Evolutionary conservation across 2,113 vertebrate genomes (phyloP).

Genomic region (Monarcha castaneiventris): DNA sequence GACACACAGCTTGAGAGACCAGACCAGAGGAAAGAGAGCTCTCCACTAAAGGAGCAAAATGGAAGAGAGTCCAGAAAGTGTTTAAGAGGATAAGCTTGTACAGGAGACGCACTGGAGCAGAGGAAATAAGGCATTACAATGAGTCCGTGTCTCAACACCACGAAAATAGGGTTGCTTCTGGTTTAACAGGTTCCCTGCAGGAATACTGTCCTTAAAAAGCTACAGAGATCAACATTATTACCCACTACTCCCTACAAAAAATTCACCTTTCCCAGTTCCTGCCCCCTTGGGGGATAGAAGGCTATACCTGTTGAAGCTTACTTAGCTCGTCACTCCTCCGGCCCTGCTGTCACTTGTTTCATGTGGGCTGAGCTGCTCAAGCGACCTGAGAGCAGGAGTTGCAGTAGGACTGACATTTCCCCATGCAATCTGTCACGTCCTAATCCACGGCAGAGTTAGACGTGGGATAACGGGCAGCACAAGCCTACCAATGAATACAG

Average conservation of each 20-base stretch:
- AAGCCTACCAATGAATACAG: background rate
- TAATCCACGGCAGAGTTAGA: constrained; percentile 20
- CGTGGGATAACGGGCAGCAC: background rate
- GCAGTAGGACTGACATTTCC: background rate
- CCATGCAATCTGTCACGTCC: constrained; percentile 13
- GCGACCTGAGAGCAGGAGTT: background rate
- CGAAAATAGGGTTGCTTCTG: background rate
- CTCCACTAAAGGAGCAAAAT: background rate
- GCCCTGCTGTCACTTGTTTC: background rate
- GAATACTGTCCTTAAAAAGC: background rate
- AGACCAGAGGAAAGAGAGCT: background rate
- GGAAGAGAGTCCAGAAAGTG: background rate
- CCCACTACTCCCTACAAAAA: background rate
- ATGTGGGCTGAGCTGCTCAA: constrained; percentile 15
- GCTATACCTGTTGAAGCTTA: background rate
- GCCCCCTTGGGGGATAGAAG: background rate
- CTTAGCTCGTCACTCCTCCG: background rate
- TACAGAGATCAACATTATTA: background rate
- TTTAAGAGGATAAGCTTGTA: background rate
- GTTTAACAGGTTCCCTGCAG: background rate
- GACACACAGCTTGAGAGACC: background rate
- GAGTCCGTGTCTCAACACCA: background rate
- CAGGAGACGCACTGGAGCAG: background rate
- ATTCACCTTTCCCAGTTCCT: background rate
- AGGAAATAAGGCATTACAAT: background rate